Evolutionary conservation across 1,140 invertebrate species (phyloP), one percentile per base, ranked within the genome.

Genomic region (Apolygus lucorum): DNA sequence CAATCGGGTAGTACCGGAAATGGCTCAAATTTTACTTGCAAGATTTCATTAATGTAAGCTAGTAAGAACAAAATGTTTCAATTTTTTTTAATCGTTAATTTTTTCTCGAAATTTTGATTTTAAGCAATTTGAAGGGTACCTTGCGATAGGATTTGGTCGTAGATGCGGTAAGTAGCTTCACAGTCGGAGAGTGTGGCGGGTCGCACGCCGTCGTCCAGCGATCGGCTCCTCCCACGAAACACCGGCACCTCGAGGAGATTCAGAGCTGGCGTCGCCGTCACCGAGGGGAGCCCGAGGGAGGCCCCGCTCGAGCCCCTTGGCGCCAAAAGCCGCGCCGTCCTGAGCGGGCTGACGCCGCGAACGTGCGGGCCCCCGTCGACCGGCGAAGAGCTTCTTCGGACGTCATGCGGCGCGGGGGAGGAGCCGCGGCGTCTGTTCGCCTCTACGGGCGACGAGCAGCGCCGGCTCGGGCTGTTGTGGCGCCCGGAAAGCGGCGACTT

Each of bases 131-230:
- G n/a, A n/a, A n/a, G n/a, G n/a, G 2, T 68, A 71, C 90, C 90
- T 90, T 92, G 88, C 81, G 83, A 83, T 1, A 92, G 79, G 71
- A 92, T 92, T 63, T 82, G 82, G 72, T 92, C 89, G 76, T 87
- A 92, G 74, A 92, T 91, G 75, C 86, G 83, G 76, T 92, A 92
- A 11, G 90, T 91, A 11, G 88, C 83, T 49, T 88, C 90, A 76
- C 89, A 90, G 75, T 91, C 90, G 68, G 84, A 52, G 11, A 54
- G n/a, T 29, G 81, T 81, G 4, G 84, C 79, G 68, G 84, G 82
- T 4, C 85, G 28, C 21, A 63, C 71, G 28, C 73, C 75, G 68
- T 77, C 87, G 76, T 91, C 90, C 69, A 91, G 77, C 28, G 89
- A 91, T 76, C 89, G 89, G 24, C 89, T 90, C 27, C 90, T 82